These are phyloP conservation scores for Hyles lineata DNA, from an alignment of 2,888 invertebrate genomes.

Conservation along the genomic window DNA sequence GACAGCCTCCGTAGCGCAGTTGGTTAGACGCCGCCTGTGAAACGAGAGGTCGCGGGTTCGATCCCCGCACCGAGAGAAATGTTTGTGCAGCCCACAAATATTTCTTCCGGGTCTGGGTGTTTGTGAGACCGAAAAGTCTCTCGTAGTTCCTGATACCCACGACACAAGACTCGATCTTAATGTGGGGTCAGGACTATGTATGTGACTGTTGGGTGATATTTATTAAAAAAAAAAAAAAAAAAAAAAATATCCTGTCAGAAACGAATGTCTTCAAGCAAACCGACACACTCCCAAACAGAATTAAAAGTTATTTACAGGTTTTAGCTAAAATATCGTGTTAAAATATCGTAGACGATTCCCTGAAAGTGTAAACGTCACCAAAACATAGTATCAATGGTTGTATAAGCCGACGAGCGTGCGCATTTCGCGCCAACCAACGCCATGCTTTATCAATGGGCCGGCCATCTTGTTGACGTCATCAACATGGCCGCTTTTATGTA, in stretches of 20 bases:
- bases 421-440: slow-evolving; percentile 48
- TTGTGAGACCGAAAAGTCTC: too few species aligned
- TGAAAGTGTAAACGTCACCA: slow-evolving; percentile 48
- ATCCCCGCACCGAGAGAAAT: too few species aligned
- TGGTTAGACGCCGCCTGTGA: too few species aligned
- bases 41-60: too few species aligned
- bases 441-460: slow-evolving; percentile 74
- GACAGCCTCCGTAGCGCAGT: too few species aligned
- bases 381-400: slow-evolving; percentile 75
- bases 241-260: neutral
- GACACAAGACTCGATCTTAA: too few species aligned
- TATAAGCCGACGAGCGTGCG: slow-evolving; percentile 64
- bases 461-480: slow-evolving; percentile 81
- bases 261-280: neutral
- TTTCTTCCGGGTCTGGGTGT: too few species aligned
- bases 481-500: slow-evolving; percentile 60
- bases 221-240: too few species aligned
- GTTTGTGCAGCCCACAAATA: too few species aligned
- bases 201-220: too few species aligned
- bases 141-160: too few species aligned
- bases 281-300: neutral
- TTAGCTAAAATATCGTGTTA: neutral
- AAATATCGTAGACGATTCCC: slow-evolving; percentile 1
- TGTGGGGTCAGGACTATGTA: too few species aligned
- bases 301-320: neutral